Evolutionary conservation across 2,113 vertebrate species (phyloP).

Genomic region (Vulpes lagopus): DNA sequence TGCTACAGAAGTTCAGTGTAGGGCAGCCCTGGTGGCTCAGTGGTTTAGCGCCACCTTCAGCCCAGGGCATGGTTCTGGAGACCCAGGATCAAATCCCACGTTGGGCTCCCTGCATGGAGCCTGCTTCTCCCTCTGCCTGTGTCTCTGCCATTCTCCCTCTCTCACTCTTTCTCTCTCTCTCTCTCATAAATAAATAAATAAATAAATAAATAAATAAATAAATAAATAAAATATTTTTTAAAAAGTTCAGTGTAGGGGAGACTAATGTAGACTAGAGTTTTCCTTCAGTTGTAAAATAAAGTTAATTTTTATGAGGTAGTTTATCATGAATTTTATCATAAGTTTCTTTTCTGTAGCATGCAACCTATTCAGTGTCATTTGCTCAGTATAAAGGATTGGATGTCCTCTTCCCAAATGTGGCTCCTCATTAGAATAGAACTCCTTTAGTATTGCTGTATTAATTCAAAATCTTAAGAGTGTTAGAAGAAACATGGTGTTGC

Average conservation of each 20-base stretch:
- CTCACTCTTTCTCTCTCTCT: too few relatives aligned
- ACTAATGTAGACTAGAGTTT: background rate
- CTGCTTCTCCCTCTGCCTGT: too few relatives aligned
- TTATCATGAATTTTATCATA: slow-evolving; percentile 26
- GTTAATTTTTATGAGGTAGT: slow-evolving; percentile 34
- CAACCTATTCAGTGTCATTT: background rate
- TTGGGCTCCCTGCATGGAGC: too few relatives aligned
- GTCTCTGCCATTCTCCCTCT: too few relatives aligned
- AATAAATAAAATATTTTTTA: too few relatives aligned
- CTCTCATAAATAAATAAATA: too few relatives aligned
- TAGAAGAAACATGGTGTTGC: background rate
- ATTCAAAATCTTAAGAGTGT: background rate
- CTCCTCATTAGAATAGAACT: slow-evolving; percentile 25
- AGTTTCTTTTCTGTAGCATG: background rate
- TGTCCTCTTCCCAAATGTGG: background rate
- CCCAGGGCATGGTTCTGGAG: too few relatives aligned
- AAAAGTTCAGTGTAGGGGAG: slow-evolving; percentile 16
- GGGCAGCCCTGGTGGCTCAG: background rate
- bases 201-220: too few relatives aligned
- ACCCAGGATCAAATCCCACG: too few relatives aligned
- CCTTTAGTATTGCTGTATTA: slow-evolving; percentile 42
- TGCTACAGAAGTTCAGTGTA: slow-evolving; percentile 11
- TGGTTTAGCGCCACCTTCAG: too few relatives aligned
- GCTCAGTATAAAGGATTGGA: background rate
- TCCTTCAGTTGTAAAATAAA: slow-evolving; percentile 32